Conservation (phyloP, 2,797 vertebrate genomes). For the Scarus forsteni region DNA sequence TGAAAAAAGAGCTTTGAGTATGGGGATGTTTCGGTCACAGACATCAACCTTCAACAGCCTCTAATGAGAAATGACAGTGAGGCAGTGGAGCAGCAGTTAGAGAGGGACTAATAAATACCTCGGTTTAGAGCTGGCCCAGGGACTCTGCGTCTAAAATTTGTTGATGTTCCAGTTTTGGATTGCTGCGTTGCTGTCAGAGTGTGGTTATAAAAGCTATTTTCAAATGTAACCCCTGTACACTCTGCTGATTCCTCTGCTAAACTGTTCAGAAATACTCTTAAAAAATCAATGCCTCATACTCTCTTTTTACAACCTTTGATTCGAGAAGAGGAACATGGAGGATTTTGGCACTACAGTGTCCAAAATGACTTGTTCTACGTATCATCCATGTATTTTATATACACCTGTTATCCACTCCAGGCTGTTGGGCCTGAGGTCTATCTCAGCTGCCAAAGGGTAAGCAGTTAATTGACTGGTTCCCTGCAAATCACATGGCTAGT, state of each 20-base stretch:
- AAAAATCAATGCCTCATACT: not conserved
- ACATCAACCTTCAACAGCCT: constrained; percentile 21
- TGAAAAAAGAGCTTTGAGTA: constrained; percentile 38
- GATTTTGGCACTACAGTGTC: no score
- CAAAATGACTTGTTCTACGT: no score
- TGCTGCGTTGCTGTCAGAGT: not conserved
- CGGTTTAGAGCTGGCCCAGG: constrained; percentile 2
- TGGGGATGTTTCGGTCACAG: constrained; percentile 43
- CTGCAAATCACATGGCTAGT: no score
- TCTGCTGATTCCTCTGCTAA: not conserved
- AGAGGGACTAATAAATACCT: constrained; percentile 13
- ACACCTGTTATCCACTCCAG: no score
- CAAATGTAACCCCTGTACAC: not conserved
- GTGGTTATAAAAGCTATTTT: not conserved
- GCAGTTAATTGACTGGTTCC: no score
- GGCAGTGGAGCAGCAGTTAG: constrained; percentile 21
- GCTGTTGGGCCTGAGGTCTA: no score
- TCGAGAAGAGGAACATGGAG: no score
- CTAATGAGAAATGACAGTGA: constrained; percentile 45
- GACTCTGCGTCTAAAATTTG: not conserved
- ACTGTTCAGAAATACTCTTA: not conserved
- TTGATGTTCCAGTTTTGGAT: not conserved
- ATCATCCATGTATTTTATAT: no score
- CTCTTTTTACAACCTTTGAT: not conserved
- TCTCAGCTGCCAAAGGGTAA: no score